Conservation (phyloP, 2,888 invertebrate species). For the Stenchaetothrips biformis region DNA sequence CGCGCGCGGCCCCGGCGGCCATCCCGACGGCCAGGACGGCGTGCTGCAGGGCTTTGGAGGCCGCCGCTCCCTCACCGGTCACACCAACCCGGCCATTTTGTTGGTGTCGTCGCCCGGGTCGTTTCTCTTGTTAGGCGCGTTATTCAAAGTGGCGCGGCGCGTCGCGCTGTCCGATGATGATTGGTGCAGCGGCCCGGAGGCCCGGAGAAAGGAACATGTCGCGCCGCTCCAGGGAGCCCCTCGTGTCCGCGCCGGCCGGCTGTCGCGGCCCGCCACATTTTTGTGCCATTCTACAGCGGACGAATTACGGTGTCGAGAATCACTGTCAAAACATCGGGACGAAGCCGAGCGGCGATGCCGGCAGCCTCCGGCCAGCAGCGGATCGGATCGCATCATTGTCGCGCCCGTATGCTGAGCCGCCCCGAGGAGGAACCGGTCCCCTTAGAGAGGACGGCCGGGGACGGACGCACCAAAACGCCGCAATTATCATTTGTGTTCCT, state of each 20-base stretch:
- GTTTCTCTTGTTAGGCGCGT: constrained; percentile 5
- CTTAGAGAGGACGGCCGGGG: neutral
- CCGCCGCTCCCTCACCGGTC: too few relatives aligned
- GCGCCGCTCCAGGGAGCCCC: neutral
- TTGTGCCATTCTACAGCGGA: too few relatives aligned
- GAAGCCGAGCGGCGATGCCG: neutral
- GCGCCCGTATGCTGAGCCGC: too few relatives aligned
- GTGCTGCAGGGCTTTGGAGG: too few relatives aligned
- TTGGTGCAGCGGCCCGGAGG: neutral
- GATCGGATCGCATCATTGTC: too few relatives aligned
- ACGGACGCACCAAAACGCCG: neutral
- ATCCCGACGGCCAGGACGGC: neutral
- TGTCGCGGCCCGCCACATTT: too few relatives aligned
- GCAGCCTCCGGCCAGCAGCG: neutral
- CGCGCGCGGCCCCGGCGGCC: neutral
- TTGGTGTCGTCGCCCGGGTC: neutral
- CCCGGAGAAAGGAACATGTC: neutral
- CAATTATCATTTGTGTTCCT: constrained; percentile 25
- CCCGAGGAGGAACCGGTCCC: neutral
- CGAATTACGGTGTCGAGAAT: too few relatives aligned
- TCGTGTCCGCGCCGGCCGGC: neutral
- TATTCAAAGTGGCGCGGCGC: constrained; percentile 1
- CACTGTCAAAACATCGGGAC: neutral
- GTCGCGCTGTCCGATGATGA: neutral
- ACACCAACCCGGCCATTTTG: too few relatives aligned